Base-by-base conservation (phyloP, 2,797 vertebrate genomes). In the Clamator glandarius region DNA sequence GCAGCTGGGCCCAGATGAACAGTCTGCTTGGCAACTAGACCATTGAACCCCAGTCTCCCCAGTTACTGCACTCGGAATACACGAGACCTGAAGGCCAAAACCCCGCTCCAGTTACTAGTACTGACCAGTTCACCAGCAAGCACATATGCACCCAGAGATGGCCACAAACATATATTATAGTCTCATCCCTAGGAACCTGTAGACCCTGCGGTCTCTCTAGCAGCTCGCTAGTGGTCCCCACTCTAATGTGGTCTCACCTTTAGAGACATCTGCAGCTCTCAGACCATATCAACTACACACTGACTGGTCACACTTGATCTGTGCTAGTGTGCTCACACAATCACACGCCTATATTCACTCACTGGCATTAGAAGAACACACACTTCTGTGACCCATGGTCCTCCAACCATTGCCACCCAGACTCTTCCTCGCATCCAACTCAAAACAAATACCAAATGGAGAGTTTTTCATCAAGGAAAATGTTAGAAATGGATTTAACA, bases 301-400 rank as follows among this genome's bases (percentile, higher is more conserved):
- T n/a, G n/a, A n/a, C n/a, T n/a, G n/a, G n/a, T n/a, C n/a, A n/a
- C n/a, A n/a, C n/a, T n/a, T n/a, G n/a, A n/a, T n/a, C n/a, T n/a
- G n/a, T n/a, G n/a, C n/a, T n/a, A n/a, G n/a, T n/a, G n/a, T n/a
- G n/a, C n/a, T n/a, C n/a, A n/a, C n/a, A n/a, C n/a, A n/a, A n/a
- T n/a, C n/a, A n/a, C n/a, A n/a, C 48, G 35, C 12, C 4, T 13
- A 4, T 4, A 5, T 14, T 52, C 24, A 28, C 6, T 46, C 15
- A 2, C 62, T 29, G 24, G 13, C 42, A 44, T 15, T 12, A 9
- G 23, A 11, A 44, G 2, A 64, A 59, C 23, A 33, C 19, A 23
- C 16, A 23, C 1, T 3, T 2, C 25, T 18, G 28, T 14, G 36
- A 17, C 11, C 46, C 1, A 1, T 1, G 1, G 6, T 26, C 54